phyloP scores from a whole-genome alignment of 2,888 invertebrate species.

The Hanleya hanleyi region DNA sequence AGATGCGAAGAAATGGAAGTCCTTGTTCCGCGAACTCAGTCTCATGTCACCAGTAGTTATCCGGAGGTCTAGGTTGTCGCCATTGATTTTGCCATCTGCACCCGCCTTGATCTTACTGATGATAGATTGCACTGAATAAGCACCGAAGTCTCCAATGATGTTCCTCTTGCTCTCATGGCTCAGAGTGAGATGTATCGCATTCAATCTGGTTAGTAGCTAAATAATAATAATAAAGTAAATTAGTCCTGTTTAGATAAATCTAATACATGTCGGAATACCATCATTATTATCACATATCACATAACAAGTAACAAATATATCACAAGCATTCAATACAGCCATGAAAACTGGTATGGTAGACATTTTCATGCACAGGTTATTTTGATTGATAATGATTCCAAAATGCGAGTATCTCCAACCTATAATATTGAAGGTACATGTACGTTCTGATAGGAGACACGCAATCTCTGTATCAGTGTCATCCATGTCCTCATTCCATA shows the following conservation, averaged over 20 bases:
- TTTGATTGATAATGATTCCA: no score
- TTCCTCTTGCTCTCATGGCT: slow-evolving; percentile 6
- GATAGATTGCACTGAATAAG: background rate
- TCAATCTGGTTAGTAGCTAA: slow-evolving; percentile 16
- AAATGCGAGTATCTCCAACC: no score
- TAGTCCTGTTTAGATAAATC: no score
- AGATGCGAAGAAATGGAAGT: slow-evolving; percentile 31
- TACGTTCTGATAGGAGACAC: no score
- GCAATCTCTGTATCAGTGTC: no score
- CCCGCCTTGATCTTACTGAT: slow-evolving; percentile 9
- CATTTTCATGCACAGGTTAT: no score
- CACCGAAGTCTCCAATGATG: background rate
- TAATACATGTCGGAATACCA: background rate
- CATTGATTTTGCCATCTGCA: slow-evolving; percentile 31
- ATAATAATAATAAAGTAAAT: background rate
- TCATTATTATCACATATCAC: no score
- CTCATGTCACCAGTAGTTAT: slow-evolving; percentile 30
- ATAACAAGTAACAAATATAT: no score
- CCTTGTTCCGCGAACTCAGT: slow-evolving; percentile 23
- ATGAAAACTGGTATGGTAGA: no score
- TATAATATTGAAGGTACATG: no score
- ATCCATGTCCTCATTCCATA: no score
- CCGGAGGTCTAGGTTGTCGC: slow-evolving; percentile 31
- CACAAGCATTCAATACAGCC: no score
- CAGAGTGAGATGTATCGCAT: slow-evolving; percentile 18